These are phyloP conservation scores for Chymomyza procnemis DNA, from an alignment of 2,888 invertebrate species.

Conservation along the genomic window DNA sequence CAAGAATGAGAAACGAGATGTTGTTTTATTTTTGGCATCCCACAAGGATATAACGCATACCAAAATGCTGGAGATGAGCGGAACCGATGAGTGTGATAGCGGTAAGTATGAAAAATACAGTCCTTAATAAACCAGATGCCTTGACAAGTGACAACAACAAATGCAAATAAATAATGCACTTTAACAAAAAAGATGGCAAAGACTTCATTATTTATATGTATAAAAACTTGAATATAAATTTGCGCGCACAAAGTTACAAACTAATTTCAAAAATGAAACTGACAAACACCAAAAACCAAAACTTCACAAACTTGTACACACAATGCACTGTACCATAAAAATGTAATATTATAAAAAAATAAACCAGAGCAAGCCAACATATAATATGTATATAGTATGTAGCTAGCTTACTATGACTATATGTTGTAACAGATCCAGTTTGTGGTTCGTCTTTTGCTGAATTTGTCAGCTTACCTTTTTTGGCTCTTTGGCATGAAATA, in stretches of 20 bases:
- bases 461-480: conserved; percentile 9
- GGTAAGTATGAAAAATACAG: conserved; percentile 82
- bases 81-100: conserved; percentile 91
- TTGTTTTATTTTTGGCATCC: conserved; percentile 95
- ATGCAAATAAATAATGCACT: conserved; percentile 6
- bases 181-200: conserved; percentile 17
- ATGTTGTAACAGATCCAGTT: neutral
- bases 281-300: neutral
- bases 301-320: neutral
- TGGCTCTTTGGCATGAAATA: neutral
- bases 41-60: conserved; percentile 97
- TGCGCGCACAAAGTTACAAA: conserved; percentile 47
- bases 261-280: conserved; percentile 9
- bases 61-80: conserved; percentile 91
- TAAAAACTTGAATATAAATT: neutral
- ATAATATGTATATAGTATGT: neutral
- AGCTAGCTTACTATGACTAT: neutral
- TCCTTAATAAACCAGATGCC: conserved; percentile 4
- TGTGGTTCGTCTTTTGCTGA: conserved; percentile 2
- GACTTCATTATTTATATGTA: neutral
- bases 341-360: conserved; percentile 18
- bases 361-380: conserved; percentile 17
- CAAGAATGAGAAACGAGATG: conserved; percentile 98
- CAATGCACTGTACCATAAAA: neutral
- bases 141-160: conserved; percentile 14